Conservation (phyloP, 1,140 invertebrate genomes). For the Drosophila pseudoobscura region DNA sequence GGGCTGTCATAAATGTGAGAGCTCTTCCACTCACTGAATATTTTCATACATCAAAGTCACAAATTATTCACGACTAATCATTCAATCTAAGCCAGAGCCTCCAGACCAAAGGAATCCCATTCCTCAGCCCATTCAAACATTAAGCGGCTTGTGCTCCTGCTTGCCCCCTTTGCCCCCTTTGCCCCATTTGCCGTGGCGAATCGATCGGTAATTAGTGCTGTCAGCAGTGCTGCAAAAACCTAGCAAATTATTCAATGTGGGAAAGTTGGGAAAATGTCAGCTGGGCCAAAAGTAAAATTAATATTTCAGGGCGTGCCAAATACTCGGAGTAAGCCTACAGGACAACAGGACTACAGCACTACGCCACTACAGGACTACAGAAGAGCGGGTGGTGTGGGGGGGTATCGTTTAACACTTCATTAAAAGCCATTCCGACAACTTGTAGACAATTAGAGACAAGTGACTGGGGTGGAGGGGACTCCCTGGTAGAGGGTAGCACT, state of each 20-base stretch:
- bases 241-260: constrained; percentile 32
- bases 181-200: constrained; percentile 2
- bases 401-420: constrained; percentile 71
- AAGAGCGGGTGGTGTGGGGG: not conserved
- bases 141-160: constrained; percentile 27
- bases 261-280: constrained; percentile 40
- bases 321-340: constrained; percentile 13
- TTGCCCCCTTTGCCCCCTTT: not conserved
- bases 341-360: not conserved
- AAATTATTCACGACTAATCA: constrained; percentile 14
- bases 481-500: constrained; percentile 37
- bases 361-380: not conserved
- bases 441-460: constrained; percentile 76
- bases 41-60: constrained; percentile 38
- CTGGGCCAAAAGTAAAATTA: constrained; percentile 40
- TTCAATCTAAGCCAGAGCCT: constrained; percentile 11
- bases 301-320: constrained; percentile 44
- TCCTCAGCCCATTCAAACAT: constrained; percentile 6
- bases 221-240: constrained; percentile 32
- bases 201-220: constrained; percentile 42
- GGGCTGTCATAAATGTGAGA: not conserved
- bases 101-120: not conserved
- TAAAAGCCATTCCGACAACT: constrained; percentile 71
- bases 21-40: constrained; percentile 3
- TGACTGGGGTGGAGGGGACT: constrained; percentile 1